phyloP scores from a whole-genome alignment of 1,140 invertebrate species.

The Callitettix versicolor region DNA sequence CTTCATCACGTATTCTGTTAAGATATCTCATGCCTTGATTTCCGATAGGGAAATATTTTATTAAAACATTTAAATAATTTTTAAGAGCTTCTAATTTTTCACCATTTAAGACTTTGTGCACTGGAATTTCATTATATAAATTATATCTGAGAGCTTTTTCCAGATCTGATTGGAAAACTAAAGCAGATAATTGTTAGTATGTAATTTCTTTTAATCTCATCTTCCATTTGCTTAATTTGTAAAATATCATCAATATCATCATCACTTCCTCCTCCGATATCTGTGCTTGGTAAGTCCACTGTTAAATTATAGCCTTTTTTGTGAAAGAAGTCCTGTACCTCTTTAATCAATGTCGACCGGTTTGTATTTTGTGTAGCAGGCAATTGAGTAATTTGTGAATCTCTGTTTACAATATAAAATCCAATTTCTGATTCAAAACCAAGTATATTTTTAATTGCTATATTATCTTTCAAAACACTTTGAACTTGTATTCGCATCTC shows the following conservation, averaged over 20 bases:
- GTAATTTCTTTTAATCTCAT: slow-evolving; percentile 28
- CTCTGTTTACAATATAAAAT: no score
- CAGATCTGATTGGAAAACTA: slow-evolving; percentile 72
- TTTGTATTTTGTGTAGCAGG: no score
- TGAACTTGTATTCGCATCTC: slow-evolving; percentile 25
- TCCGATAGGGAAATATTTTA: slow-evolving; percentile 61
- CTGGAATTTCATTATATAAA: slow-evolving; percentile 67
- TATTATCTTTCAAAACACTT: no score
- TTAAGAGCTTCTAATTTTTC: slow-evolving; percentile 59
- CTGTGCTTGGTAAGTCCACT: slow-evolving; percentile 5
- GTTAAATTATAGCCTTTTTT: slow-evolving; percentile 31
- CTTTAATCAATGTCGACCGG: slow-evolving; percentile 25
- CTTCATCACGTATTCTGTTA: slow-evolving; percentile 38
- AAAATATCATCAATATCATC: slow-evolving; percentile 13
- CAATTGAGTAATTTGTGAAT: no score
- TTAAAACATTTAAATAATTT: slow-evolving; percentile 56
- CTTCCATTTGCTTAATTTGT: slow-evolving; percentile 24
- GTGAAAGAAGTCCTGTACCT: slow-evolving; percentile 37
- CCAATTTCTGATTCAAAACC: no score
- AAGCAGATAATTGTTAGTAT: slow-evolving; percentile 34
- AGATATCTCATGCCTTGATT: slow-evolving; percentile 52
- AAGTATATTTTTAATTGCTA: no score
- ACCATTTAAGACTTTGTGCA: slow-evolving; percentile 52
- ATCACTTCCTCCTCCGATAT: slow-evolving; percentile 6
- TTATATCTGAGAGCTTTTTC: slow-evolving; percentile 72